These are phyloP conservation scores for Cynodonichthys magdalenae DNA, from an alignment of 2,797 vertebrate genomes.

Conservation along the genomic window DNA sequence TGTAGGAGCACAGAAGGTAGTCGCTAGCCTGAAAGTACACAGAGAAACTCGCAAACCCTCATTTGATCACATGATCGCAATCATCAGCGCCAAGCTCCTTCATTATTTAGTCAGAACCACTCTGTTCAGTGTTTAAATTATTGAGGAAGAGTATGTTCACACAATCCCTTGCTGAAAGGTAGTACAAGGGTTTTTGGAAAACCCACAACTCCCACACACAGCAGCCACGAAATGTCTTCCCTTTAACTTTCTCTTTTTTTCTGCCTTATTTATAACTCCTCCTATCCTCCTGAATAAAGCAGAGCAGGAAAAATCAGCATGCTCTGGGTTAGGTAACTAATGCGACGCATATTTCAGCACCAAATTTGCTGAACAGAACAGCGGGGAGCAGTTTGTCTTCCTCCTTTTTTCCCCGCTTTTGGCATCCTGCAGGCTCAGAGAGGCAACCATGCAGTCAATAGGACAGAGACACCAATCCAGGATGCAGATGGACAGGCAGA, in stretches of 20 bases:
- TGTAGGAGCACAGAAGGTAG: slow-evolving; percentile 37
- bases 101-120: slow-evolving; percentile 82
- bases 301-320: slow-evolving; percentile 25
- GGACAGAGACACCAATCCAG: slow-evolving; percentile 61
- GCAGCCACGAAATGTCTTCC: slow-evolving; percentile 23
- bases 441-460: slow-evolving; percentile 61
- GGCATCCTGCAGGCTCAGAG: slow-evolving; percentile 39
- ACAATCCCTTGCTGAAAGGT: slow-evolving; percentile 75
- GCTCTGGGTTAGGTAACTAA: slow-evolving; percentile 30
- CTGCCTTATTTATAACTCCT: slow-evolving; percentile 11
- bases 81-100: slow-evolving; percentile 70
- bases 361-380: slow-evolving; percentile 35
- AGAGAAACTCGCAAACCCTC: slow-evolving; percentile 24
- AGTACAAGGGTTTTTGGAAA: slow-evolving; percentile 69
- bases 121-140: slow-evolving; percentile 77
- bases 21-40: slow-evolving; percentile 16
- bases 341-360: slow-evolving; percentile 30
- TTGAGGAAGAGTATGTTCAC: slow-evolving; percentile 79
- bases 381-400: slow-evolving; percentile 16
- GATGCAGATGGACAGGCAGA: slow-evolving; percentile 76
- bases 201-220: slow-evolving; percentile 51
- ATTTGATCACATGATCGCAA: slow-evolving; percentile 46
- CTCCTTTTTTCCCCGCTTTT: slow-evolving; percentile 28
- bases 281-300: slow-evolving; percentile 28
- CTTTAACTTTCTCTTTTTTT: slow-evolving; percentile 22